Evolutionary conservation across 2,113 vertebrate species (phyloP).

Genomic region (Elanoides forficatus): DNA sequence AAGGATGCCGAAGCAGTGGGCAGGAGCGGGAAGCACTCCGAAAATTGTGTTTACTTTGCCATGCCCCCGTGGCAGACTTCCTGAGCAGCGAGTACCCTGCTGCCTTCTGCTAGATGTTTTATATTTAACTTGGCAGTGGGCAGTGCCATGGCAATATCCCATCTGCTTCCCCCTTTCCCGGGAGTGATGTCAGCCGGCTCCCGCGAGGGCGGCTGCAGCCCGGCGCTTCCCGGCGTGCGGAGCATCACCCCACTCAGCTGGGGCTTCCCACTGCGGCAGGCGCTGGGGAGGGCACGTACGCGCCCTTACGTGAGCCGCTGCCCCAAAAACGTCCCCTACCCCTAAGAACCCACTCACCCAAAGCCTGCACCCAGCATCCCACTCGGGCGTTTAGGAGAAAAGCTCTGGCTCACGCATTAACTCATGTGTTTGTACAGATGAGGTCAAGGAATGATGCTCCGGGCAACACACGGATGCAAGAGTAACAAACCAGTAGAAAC

Average conservation of each 20-base stretch:
- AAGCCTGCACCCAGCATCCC: not conserved
- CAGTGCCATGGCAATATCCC: slow-evolving; percentile 51
- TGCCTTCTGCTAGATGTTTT: slow-evolving; percentile 57
- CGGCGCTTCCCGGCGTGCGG: not conserved
- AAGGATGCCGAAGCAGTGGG: not conserved
- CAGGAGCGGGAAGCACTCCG: slow-evolving; percentile 1
- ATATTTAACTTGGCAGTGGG: slow-evolving; percentile 66
- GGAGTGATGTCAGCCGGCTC: slow-evolving; percentile 28
- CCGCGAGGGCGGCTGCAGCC: not conserved
- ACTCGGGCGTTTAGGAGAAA: not conserved
- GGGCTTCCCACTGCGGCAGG: not conserved
- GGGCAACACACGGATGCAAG: not conserved
- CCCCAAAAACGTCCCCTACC: not conserved
- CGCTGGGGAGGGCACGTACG: rapidly evolving
- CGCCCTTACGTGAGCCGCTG: not conserved
- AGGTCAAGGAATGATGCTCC: not conserved
- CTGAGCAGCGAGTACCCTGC: slow-evolving; percentile 40
- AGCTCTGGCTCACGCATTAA: not conserved
- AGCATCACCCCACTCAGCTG: not conserved
- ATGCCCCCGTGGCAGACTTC: slow-evolving; percentile 48
- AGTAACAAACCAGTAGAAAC: not conserved
- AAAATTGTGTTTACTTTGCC: slow-evolving; percentile 50
- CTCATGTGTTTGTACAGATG: not conserved
- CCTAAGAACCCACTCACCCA: not conserved
- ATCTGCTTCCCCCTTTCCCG: slow-evolving; percentile 46